A percentile compares a stretch with the other conserved stretches of the same genome.
These are phyloP conservation scores for Smutsia temminckii DNA, from an alignment of 2,797 vertebrate genomes.

Conservation along the genomic window DNA sequence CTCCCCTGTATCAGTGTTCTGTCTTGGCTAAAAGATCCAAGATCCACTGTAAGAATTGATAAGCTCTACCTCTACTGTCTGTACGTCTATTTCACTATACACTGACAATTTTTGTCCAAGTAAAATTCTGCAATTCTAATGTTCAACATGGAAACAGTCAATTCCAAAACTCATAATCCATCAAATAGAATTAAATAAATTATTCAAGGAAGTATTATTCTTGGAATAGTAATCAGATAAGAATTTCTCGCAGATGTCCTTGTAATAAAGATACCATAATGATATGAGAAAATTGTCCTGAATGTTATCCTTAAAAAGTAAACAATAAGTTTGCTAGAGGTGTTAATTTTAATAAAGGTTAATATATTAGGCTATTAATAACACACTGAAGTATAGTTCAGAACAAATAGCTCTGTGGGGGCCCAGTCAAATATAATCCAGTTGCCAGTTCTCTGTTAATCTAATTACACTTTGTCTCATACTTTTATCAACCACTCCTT, in stretches of 20 bases:
- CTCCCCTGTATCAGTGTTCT: background rate
- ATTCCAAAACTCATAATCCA: background rate
- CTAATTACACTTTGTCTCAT: background rate
- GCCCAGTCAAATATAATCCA: background rate
- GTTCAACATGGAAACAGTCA: background rate
- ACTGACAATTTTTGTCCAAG: background rate
- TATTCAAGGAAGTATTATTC: background rate
- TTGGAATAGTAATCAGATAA: background rate
- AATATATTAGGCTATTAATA: background rate
- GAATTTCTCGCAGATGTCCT: background rate
- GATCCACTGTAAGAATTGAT: background rate
- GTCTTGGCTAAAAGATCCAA: background rate
- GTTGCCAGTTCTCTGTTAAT: background rate
- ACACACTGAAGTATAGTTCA: background rate
- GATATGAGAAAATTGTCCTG: background rate
- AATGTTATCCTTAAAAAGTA: background rate
- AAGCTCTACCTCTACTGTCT: rapidly evolving
- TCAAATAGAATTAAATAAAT: background rate
- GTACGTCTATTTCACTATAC: background rate
- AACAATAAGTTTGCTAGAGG: background rate
- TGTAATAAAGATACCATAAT: background rate
- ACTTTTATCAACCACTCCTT: background rate
- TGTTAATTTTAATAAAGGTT: background rate
- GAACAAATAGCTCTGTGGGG: background rate
- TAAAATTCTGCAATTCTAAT: background rate